Base-by-base conservation (phyloP, 35 echinoderm and acorn worm genomes). In the Eucidaris tribuloides region DNA sequence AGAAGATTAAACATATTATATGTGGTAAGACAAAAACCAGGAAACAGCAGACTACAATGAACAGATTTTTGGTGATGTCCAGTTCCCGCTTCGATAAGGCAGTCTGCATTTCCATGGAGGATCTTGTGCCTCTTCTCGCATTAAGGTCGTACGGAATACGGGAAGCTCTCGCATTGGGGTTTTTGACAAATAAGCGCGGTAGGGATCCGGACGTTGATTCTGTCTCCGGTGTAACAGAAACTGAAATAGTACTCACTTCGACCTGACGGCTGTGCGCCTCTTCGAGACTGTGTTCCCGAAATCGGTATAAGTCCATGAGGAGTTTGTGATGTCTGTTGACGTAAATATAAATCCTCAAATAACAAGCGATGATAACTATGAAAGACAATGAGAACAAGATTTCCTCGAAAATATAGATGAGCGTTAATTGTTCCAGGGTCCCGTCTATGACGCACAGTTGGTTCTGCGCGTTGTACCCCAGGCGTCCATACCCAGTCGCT, bases 51-150 rank as follows among this genome's bases (percentile, higher is more conserved):
- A 74, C 68, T 3, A 74, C 68, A n/a, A 74, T 74, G 40, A 74
- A 74, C 11, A 74, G 68, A 20, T 74, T 74, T 74, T 74, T 74
- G 2, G 68, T 74, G 68, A 74, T 74, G 68, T 74, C 68, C 35
- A 74, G 38, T 44, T 74, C 68, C 11, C 68, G 68, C 40, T 44
- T 38, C 38, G 68, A 35, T 40, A 74, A 20, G 13, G 44, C 68
- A 18, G 2, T 43, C 7, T 20, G 33, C 68, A 74, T 74, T 44
- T 74, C 68, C 41, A 25, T 27, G 5, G 68, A 42, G 9, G 68
- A 74, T 32, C n/a, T 18, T 14, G 68, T 44, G 9, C 68, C 35
- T 64, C 61, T 33, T 41, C 68, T n/a, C 41, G 29, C n/a, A n/a
- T n/a, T 74, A n/a, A n/a, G n/a, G n/a, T n/a, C n/a, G n/a, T n/a